phyloP scores from a whole-genome alignment of 2,888 invertebrate genomes.

The Drosophila kuntzei region DNA sequence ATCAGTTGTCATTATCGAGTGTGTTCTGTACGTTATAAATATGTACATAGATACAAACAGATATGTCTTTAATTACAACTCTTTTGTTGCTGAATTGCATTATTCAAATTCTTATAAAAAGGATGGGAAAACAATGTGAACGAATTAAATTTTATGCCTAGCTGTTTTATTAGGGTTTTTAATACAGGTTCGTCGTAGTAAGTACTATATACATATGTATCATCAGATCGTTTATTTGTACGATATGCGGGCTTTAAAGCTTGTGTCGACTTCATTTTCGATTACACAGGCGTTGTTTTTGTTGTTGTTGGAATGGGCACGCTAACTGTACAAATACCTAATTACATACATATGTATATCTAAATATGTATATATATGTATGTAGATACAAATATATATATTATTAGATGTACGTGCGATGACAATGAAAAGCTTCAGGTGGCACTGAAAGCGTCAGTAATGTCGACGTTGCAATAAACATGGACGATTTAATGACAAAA shows the following conservation, averaged over 20 bases:
- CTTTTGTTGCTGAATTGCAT: slow-evolving; percentile 26
- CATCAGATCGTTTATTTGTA: slow-evolving; percentile 18
- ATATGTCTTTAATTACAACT: slow-evolving; percentile 9
- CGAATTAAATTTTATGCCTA: slow-evolving; percentile 4
- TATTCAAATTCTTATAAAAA: background rate
- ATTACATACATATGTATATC: slow-evolving; percentile 14
- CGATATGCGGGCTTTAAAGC: slow-evolving; percentile 48
- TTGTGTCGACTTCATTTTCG: slow-evolving; percentile 26
- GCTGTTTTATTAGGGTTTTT: slow-evolving; percentile 19
- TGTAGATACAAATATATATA: background rate
- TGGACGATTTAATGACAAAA: slow-evolving; percentile 86
- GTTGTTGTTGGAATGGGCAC: slow-evolving; percentile 14
- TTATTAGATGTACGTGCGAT: slow-evolving; percentile 17
- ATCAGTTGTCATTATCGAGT: background rate
- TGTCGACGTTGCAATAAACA: slow-evolving; percentile 91
- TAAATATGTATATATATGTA: slow-evolving; percentile 2
- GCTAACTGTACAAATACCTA: slow-evolving; percentile 38
- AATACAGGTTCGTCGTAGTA: slow-evolving; percentile 24
- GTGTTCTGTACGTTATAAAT: slow-evolving; percentile 8
- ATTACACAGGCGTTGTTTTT: slow-evolving; percentile 19
- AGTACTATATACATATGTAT: too few species aligned
- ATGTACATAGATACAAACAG: background rate
- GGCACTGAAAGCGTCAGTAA: slow-evolving; percentile 86
- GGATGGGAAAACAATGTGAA: background rate
- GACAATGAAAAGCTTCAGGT: slow-evolving; percentile 75